Evolutionary conservation across 2,888 invertebrate species (phyloP), one percentile per base, ranked within the genome.

Genomic region (Drosophila neutralis): DNA sequence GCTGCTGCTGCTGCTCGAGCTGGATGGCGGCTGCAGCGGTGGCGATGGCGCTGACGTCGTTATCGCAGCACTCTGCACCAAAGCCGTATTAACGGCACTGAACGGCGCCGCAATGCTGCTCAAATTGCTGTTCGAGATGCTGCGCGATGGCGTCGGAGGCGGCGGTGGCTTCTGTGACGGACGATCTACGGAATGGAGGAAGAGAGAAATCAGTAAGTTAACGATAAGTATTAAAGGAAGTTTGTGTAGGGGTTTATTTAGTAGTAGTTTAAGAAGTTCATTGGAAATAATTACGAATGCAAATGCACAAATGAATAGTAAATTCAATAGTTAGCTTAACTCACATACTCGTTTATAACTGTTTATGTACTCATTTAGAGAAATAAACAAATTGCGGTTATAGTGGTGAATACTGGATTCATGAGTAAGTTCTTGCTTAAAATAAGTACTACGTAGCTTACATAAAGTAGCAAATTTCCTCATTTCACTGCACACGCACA

Each of bases 111-210:
- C 67, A 38, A 92, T 78, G 76, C 84, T 91, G 78, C 89, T 91
- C 61, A 93, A 80, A 79, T 93, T 93, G 70, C 92, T 91, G 83
- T 93, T 93, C 51, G 93, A 93, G 67, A 92, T 89, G 80, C 93
- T 93, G 77, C 93, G 91, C 40, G 92, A 91, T 38, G 93, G 93
- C 69, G 93, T 92, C 10, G 93, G 93, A 21, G 93, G 93, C 70
- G 93, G 93, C 60, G 93, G 93, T 24, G 93, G 93, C 76, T 93
- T 93, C 8, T 91, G 91, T 74, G 90, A 90, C 33, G 93, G 93
- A 18, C 93, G 93, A 67, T 92, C 93, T 93, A 49, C 6, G 4
- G 45, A 6, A 24, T 49, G 42, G 6, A 6, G 21, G 13, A n/a
- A 36, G 18, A 49, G 49, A 27, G 13, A 27, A 13, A n/a, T 24